Conservation (phyloP, 1,140 invertebrate genomes). For the Bombus huntii region DNA sequence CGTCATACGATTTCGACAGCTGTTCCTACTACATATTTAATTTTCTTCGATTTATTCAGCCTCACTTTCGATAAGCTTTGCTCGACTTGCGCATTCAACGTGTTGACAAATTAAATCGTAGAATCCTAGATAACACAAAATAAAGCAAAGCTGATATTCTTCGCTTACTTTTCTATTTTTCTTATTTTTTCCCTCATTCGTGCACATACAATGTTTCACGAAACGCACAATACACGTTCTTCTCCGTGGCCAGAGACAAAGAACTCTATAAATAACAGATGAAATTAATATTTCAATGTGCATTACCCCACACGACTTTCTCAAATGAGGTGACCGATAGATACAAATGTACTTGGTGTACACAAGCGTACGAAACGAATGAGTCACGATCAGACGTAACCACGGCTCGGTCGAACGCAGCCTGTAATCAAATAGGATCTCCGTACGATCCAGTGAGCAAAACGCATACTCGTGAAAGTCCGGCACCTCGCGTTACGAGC, state of each 20-base stretch:
- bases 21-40: not conserved
- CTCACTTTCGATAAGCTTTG: not conserved
- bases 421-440: constrained; percentile 70
- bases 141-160: not conserved
- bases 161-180: not conserved
- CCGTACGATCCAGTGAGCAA: constrained; percentile 62
- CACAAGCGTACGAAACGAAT: constrained; percentile 54
- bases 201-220: not conserved
- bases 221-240: not conserved
- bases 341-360: constrained; percentile 33
- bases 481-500: constrained; percentile 43
- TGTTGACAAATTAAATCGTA: no score
- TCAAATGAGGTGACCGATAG: constrained; percentile 63
- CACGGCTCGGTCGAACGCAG: constrained; percentile 51
- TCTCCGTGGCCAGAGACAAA: not conserved
- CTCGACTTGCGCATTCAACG: no score
- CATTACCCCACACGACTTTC: constrained; percentile 60
- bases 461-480: constrained; percentile 63
- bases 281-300: constrained; percentile 58
- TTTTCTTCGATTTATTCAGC: not conserved
- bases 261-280: constrained; percentile 27
- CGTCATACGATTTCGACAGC: not conserved
- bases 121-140: no score
- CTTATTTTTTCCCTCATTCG: not conserved
- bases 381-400: constrained; percentile 69